phyloP scores from a whole-genome alignment of 2,113 vertebrate species.

The Ailuropoda melanoleuca region DNA sequence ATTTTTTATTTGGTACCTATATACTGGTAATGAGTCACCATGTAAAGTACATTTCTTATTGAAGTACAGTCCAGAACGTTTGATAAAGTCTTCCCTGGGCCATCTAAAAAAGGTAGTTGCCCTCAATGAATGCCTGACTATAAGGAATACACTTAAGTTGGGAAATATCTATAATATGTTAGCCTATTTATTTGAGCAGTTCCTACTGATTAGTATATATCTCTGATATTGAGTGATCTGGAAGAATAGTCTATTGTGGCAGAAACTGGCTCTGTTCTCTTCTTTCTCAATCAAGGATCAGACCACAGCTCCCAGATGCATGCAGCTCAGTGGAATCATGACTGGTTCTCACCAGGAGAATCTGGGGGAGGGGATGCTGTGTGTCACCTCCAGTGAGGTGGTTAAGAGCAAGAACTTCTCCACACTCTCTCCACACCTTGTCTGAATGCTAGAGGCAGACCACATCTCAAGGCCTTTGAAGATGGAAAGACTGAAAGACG shows the following conservation, averaged over 20 bases:
- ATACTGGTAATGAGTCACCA: background rate
- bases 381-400: background rate
- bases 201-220: background rate
- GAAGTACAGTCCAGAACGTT: background rate
- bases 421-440: background rate
- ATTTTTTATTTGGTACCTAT: background rate
- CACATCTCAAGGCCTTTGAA: slow-evolving; percentile 4
- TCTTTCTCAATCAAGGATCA: background rate
- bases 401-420: background rate
- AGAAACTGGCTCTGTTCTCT: background rate
- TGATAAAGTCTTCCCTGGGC: background rate
- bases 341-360: background rate
- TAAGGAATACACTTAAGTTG: background rate
- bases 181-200: background rate
- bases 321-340: background rate
- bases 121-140: background rate
- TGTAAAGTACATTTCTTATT: slow-evolving; percentile 28
- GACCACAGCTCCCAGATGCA: background rate
- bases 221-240: background rate
- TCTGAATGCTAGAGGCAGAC: background rate
- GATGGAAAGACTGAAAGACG: background rate
- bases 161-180: background rate
- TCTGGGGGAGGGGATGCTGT: background rate
- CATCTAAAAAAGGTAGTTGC: background rate
- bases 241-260: background rate